Evolutionary conservation across 2,113 vertebrate genomes (phyloP), one percentile per base, ranked within the genome.

Genomic region (Beaufortia kweichowensis): DNA sequence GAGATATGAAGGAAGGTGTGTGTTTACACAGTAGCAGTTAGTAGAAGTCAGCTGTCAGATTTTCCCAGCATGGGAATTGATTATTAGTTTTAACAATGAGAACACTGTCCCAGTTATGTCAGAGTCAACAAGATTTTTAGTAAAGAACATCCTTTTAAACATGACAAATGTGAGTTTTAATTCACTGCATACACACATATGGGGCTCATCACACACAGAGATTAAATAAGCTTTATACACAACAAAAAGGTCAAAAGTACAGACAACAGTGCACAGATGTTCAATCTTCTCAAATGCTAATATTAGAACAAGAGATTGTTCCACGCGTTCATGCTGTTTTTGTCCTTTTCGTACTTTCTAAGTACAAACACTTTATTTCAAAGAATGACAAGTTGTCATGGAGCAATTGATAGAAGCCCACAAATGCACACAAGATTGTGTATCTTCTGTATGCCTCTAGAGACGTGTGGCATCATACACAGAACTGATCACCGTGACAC

Each of bases 31-130:
- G 78, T 72, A 56, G 81, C 57, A 15, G 81, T 80, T 78, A 60
- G 82, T 81, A 28, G 85, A 80, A 85, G 83, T 82, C 81, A 62
- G 78, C 86, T 90, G 90, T 90, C 89, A 89, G 85, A 89, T 90
- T 88, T 88, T 81, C 83, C 73, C 85, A 70, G 62, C 84, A 64
- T 81, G 84, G 77, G 86, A 90, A 89, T 91, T 87, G 88, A 90
- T 92, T 87, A 90, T 89, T 85, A 88, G 66, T 85, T 88, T 87
- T 92, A 89, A 91, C 87, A 84, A 88, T 84, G 75, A 89, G 83
- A 91, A 88, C 85, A 84, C 87, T 81, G 89, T 88, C 89, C 89
- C 84, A 92, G 88, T 91, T 93, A 86, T 90, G 90, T 93, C 91
- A 92, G 57, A 83, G 77, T 82, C 86, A 86, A 84, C 85, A 61